Evolutionary conservation across 1,140 invertebrate genomes (phyloP), one percentile per base, ranked within the genome.

Genomic region (honey bee (Apis mellifera)): DNA sequence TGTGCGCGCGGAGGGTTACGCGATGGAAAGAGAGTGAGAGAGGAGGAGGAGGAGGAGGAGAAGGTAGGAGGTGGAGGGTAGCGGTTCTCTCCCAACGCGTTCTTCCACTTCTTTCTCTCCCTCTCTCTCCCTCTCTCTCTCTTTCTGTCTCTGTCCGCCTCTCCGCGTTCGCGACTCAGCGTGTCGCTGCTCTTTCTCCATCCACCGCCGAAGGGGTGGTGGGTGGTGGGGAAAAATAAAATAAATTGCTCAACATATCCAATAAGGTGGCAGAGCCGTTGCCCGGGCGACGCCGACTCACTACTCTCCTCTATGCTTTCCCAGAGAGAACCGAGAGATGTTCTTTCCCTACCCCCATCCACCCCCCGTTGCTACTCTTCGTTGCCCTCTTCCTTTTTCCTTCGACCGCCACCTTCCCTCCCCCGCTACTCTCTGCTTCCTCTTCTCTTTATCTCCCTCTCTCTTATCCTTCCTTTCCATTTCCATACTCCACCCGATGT

Each of bases 191-290:
- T 54, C 66, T 62, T 73, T 50, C 84, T 60, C 48, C 54, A 65
- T 23, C 80, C 54, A 62, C 60, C 32, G 42, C 65, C 55, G 52
- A 55, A 59, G 86, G 86, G 90, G 12, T 13, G 23, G 60, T 59
- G 60, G 60, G 23, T 62, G 92, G 92, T 90, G 92, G 92, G 92
- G 92, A 94, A 94, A 94, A 94, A 94, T 94, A 94, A 94, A 94
- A 94, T 94, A 93, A 94, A 94, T 94, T 94, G 93, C 92, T 93
- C 92, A 93, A 94, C 93, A 93, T 94, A 93, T 94, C 93, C 93
- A 94, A 94, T 94, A 94, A 94, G 93, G 92, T 94, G 92, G 92
- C 92, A 91, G 93, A 93, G 91, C 92, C 92, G 93, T 94, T 93
- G 92, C 93, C 92, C 87, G 89, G 92, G 92, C 92, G 92, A 94